These are phyloP conservation scores for Stenodema calcarata DNA, from an alignment of 2,888 invertebrate species.

Conservation along the genomic window DNA sequence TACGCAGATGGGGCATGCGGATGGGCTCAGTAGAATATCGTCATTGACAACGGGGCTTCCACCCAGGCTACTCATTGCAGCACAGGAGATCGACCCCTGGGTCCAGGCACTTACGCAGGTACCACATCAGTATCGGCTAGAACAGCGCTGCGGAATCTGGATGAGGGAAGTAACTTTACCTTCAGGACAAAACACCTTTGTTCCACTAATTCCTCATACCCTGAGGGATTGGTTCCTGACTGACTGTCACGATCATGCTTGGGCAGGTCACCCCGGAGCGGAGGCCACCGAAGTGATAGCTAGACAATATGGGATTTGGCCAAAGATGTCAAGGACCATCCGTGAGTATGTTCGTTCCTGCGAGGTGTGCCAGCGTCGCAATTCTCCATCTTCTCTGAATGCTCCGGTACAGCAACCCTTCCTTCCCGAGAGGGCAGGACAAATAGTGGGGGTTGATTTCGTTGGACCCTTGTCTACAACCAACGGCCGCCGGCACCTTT, in stretches of 20 bases:
- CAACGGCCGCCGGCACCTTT: slow-evolving; percentile 59
- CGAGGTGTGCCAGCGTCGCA: slow-evolving; percentile 59
- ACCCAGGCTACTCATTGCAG: background rate
- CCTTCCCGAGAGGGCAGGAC: slow-evolving; percentile 57
- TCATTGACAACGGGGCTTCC: background rate
- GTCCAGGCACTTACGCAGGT: background rate
- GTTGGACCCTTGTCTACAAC: slow-evolving; percentile 59
- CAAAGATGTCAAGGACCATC: slow-evolving; percentile 59
- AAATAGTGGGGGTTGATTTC: slow-evolving; percentile 59
- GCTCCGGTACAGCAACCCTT: slow-evolving; percentile 59
- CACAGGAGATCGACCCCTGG: slow-evolving; percentile 6
- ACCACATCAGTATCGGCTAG: background rate
- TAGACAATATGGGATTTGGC: slow-evolving; percentile 58
- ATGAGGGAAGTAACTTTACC: background rate
- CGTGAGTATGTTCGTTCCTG: slow-evolving; percentile 58
- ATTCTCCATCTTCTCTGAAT: slow-evolving; percentile 55
- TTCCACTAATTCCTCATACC: background rate
- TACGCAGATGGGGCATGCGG: slow-evolving; percentile 45
- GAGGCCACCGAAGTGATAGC: slow-evolving; percentile 57
- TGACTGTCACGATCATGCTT: slow-evolving; percentile 54
- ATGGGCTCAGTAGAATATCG: slow-evolving; percentile 44
- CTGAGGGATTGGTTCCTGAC: background rate
- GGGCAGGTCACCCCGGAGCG: slow-evolving; percentile 58
- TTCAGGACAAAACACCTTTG: background rate
- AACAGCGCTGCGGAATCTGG: background rate